Percentiles rank a stretch among this genome's conserved stretches.
phyloP scores from a whole-genome alignment of 2,888 invertebrate species.

The Melieria omissa region DNA sequence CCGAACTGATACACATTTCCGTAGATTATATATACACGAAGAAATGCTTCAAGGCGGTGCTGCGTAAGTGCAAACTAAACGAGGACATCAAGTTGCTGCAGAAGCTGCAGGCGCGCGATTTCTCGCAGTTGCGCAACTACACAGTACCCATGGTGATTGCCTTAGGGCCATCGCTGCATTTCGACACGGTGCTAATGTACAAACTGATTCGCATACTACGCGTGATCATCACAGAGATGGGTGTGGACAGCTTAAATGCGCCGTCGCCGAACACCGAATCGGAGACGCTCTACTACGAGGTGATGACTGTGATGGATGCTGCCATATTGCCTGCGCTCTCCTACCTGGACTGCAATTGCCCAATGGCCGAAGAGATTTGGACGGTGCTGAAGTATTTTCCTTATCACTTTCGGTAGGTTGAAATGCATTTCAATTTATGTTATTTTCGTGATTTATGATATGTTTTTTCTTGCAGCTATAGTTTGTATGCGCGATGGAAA shows the following conservation, averaged over 20 bases:
- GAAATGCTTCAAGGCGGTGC: constrained; percentile 77
- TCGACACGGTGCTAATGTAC: constrained; percentile 89
- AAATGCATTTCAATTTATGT: background rate
- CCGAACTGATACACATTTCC: constrained; percentile 82
- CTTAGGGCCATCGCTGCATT: constrained; percentile 88
- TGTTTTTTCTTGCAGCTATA: constrained; percentile 71
- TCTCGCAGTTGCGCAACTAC: constrained; percentile 77
- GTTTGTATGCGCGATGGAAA: constrained; percentile 96
- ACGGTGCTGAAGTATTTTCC: constrained; percentile 86
- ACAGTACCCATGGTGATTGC: constrained; percentile 87
- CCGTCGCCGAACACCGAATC: constrained; percentile 58
- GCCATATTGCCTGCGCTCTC: constrained; percentile 91
- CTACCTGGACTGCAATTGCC: constrained; percentile 93
- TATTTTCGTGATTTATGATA: constrained; percentile 58
- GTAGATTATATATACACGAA: constrained; percentile 88
- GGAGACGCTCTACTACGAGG: constrained; percentile 81
- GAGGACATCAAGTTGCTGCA: constrained; percentile 58
- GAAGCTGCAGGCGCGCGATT: constrained; percentile 71
- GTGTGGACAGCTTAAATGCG: constrained; percentile 63
- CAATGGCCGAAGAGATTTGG: constrained; percentile 97
- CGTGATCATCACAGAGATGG: constrained; percentile 64
- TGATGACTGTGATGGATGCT: constrained; percentile 86
- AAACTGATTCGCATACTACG: constrained; percentile 76
- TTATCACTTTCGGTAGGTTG: constrained; percentile 78
- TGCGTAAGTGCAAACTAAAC: constrained; percentile 73